A percentile compares a stretch with the other conserved stretches of the same genome.
These are phyloP conservation scores for Leptinotarsa haldemani DNA, from an alignment of 2,888 invertebrate species.

Conservation along the genomic window DNA sequence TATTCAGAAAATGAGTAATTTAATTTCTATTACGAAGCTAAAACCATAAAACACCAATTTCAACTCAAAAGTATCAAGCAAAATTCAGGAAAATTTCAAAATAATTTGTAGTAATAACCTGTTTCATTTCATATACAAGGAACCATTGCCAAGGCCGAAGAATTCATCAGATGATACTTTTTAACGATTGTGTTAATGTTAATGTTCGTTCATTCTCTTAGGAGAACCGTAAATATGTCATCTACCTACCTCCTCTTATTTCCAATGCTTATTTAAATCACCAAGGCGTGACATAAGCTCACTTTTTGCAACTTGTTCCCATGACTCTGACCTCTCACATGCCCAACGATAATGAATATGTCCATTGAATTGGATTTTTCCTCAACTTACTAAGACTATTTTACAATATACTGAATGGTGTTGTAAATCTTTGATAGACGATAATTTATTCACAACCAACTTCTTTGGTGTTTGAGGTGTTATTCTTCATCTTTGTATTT, in stretches of 20 bases:
- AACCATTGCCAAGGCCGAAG: not conserved
- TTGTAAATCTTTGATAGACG: too few relatives aligned
- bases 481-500: too few relatives aligned
- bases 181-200: not conserved
- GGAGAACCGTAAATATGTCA: slow-evolving; percentile 24
- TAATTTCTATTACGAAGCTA: too few relatives aligned
- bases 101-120: too few relatives aligned
- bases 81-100: too few relatives aligned
- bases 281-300: slow-evolving; percentile 26
- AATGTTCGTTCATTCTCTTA: not conserved
- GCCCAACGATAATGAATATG: not conserved
- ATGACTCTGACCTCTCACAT: slow-evolving; percentile 12
- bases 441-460: too few relatives aligned
- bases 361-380: not conserved
- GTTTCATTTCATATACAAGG: too few relatives aligned
- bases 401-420: not conserved
- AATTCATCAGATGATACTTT: not conserved
- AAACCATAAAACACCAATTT: too few relatives aligned
- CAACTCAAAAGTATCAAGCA: too few relatives aligned
- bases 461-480: too few relatives aligned
- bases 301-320: slow-evolving; percentile 31
- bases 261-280: slow-evolving; percentile 26
- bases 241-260: slow-evolving; percentile 26
- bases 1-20: too few relatives aligned
- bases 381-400: not conserved